phyloP scores from a whole-genome alignment of 2,113 vertebrate genomes.

The Tautogolabrus adspersus region DNA sequence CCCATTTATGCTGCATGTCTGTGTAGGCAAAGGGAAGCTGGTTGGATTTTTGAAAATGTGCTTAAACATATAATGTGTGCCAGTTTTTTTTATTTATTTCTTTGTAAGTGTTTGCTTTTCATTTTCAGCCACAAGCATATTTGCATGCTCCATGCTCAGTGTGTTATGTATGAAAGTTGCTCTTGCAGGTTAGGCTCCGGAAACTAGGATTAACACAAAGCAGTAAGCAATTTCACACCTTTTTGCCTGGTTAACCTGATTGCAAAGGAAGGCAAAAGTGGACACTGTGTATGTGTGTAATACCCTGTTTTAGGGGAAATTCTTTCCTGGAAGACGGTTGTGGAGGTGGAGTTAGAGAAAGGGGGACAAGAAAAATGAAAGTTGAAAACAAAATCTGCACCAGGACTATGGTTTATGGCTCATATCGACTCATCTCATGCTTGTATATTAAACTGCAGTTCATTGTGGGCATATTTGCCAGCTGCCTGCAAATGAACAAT shows the following conservation, averaged over 20 bases:
- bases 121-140: conserved; percentile 27
- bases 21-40: neutral
- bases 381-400: conserved; percentile 19
- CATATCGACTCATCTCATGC: conserved; percentile 31
- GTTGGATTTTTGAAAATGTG: neutral
- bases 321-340: conserved; percentile 7
- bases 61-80: neutral
- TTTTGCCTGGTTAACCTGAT: conserved; percentile 62
- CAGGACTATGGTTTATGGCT: conserved; percentile 9
- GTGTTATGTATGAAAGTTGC: conserved; percentile 33
- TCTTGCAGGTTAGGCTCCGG: conserved; percentile 41
- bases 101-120: conserved; percentile 18
- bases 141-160: conserved; percentile 22
- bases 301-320: conserved; percentile 25
- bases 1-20: no score
- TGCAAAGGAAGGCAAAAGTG: conserved; percentile 46
- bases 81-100: neutral
- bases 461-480: conserved; percentile 36
- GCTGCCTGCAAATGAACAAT: conserved; percentile 66
- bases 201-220: conserved; percentile 65
- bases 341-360: neutral
- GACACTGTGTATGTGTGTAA: conserved; percentile 45
- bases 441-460: conserved; percentile 39
- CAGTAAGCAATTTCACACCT: conserved; percentile 71
- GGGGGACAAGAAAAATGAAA: neutral